A percentile compares a stretch with the other conserved stretches of the same genome.
Conservation (phyloP, 1,140 invertebrate species). For the Caenorhabditis brenneri region DNA sequence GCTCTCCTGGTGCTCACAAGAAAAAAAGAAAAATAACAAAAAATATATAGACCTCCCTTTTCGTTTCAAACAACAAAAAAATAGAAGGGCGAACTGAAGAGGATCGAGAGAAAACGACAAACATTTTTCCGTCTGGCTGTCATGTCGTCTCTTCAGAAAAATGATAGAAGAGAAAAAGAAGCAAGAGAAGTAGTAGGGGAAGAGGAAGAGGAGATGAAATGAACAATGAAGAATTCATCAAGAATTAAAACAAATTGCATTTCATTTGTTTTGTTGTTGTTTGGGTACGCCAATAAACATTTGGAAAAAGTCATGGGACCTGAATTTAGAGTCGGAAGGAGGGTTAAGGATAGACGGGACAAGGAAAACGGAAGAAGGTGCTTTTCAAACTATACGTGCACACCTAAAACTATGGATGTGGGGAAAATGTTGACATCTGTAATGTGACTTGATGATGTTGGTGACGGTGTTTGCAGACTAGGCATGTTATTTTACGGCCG, state of each 20-base stretch:
- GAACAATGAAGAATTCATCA: not conserved
- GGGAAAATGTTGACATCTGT: too few species aligned
- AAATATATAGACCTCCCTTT: not conserved
- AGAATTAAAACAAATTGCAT: not conserved
- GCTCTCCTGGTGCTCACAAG: too few species aligned
- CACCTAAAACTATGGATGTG: too few species aligned
- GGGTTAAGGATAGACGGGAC: too few species aligned
- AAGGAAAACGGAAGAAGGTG: too few species aligned
- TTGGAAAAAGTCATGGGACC: too few species aligned
- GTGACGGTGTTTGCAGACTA: too few species aligned
- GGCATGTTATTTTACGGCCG: too few species aligned
- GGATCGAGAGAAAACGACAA: constrained; percentile 10
- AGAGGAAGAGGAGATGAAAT: not conserved
- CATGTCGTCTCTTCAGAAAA: not conserved
- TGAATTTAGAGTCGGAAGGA: too few species aligned
- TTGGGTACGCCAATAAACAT: not conserved
- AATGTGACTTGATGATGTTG: too few species aligned
- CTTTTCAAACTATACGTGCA: too few species aligned
- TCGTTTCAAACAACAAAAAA: not conserved
- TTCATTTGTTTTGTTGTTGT: too few species aligned
- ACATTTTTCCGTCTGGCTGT: not conserved
- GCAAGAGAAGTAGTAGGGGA: not conserved
- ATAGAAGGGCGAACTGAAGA: not conserved
- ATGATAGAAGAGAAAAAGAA: not conserved
- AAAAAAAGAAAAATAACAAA: not conserved